A percentile compares a stretch with the other conserved stretches of the same genome.
Evolutionary conservation across 2,113 vertebrate genomes (phyloP).

Genomic region (Corythaeola cristata): DNA sequence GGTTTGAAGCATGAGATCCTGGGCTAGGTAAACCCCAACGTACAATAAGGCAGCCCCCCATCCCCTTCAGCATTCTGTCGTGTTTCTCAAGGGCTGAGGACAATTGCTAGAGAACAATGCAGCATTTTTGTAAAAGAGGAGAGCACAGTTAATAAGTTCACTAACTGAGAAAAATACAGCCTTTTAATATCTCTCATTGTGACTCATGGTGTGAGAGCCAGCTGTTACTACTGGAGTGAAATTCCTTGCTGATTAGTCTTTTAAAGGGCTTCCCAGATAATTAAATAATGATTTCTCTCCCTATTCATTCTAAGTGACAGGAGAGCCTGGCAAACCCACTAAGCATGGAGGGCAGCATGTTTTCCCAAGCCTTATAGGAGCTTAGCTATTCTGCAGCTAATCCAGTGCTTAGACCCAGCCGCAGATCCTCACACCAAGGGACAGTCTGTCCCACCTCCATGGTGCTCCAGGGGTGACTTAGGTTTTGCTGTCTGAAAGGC

Average conservation of each 20-base stretch:
- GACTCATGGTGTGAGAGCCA: slow-evolving; percentile 62
- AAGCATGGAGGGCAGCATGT: slow-evolving; percentile 61
- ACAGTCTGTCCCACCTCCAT: background rate
- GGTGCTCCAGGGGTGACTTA: background rate
- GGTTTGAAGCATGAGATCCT: background rate
- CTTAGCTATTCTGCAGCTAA: slow-evolving; percentile 57
- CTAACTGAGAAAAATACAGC: slow-evolving; percentile 59
- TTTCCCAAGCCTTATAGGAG: slow-evolving; percentile 65
- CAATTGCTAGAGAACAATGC: slow-evolving; percentile 56
- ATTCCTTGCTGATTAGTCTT: slow-evolving; percentile 70
- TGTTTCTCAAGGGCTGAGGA: background rate
- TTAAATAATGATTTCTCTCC: slow-evolving; percentile 72
- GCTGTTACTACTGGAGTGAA: slow-evolving; percentile 68
- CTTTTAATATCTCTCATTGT: slow-evolving; percentile 68
- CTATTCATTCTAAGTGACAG: slow-evolving; percentile 63
- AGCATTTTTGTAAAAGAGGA: slow-evolving; percentile 42
- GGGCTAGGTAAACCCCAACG: background rate
- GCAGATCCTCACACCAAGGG: background rate
- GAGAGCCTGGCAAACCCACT: slow-evolving; percentile 56
- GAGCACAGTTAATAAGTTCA: slow-evolving; percentile 61
- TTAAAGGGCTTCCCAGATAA: slow-evolving; percentile 68
- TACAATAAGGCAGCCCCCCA: background rate
- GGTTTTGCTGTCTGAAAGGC: background rate
- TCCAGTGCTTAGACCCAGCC: slow-evolving; percentile 18
- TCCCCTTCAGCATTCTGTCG: background rate